Base-by-base conservation (phyloP, 2,888 invertebrate species). In the Caenorhabditis wallacei region DNA sequence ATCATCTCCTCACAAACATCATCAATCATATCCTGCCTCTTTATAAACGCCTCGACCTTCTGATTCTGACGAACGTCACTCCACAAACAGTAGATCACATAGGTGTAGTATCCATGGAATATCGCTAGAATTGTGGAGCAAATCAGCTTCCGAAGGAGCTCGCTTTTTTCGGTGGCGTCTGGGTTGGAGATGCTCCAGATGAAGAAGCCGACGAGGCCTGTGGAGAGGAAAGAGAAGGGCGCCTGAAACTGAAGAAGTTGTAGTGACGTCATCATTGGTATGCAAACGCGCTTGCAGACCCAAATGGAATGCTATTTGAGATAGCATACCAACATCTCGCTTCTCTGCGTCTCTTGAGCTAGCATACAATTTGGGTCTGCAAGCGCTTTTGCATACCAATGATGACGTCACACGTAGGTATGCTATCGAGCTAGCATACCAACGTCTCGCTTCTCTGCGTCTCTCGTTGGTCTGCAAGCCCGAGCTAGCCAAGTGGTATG, bases 1-100 rank as follows among this genome's bases (percentile, higher is more conserved):
- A 59, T 20, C 78, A 78, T 78, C 24, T 78, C 78, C 35, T 78
- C 69, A 24, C 78, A 78, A 5, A 78, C 78, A 8, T 78, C 78
- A 18, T 78, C 78, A n/a, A 78, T 24, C 69, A 78, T 69, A 11
- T 46, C 40, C 43, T 78, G 78, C 18, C 78, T 7, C 0, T 51
- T 43, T 18, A 78, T 56, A 18, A 78, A 78, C 35, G 37, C 54
- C 5, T 69, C 78, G 30, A 48, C 30, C 11, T 54, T 35, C n/a
- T 20, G 40, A 20, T 35, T 53, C 43, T 54, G 11, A 13, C 54
- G 53, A 16, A 37, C 24, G 35, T 78, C 78, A 11, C 13, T 10
- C 20, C 53, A 68, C 30, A 63, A 22, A 5, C 24, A 78, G 46
- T 18, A 61, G 16, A 75, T 13, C 37, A 64, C 43, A 30, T 56